phyloP scores from a whole-genome alignment of 2,113 vertebrate species.

The Lipophrys pholis region DNA sequence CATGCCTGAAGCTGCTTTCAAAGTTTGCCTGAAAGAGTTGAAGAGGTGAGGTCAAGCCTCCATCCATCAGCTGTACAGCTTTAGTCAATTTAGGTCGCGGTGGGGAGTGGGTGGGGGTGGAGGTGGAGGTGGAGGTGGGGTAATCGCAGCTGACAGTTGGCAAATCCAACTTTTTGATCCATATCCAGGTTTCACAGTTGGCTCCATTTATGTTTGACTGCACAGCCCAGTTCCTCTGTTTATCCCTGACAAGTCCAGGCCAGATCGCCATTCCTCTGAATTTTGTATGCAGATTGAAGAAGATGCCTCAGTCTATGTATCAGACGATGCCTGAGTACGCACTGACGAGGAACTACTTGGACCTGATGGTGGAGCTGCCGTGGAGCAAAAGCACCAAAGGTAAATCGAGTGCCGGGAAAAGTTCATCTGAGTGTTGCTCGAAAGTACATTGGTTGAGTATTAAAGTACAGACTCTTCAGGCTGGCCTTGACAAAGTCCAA shows the following conservation, averaged over 20 bases:
- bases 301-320: slow-evolving; percentile 99
- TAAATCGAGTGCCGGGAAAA: slow-evolving; percentile 45
- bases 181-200: background rate
- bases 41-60: slow-evolving; percentile 85
- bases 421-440: too few species aligned
- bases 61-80: background rate
- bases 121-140: too few species aligned
- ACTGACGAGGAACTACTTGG: slow-evolving; percentile 95
- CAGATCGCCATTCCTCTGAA: background rate
- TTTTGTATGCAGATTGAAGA: slow-evolving; percentile 88
- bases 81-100: too few species aligned
- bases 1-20: slow-evolving; percentile 93
- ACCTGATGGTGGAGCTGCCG: slow-evolving; percentile 96
- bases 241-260: background rate
- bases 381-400: slow-evolving; percentile 96
- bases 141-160: too few species aligned
- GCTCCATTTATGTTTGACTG: background rate
- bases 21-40: slow-evolving; percentile 94
- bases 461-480: too few species aligned
- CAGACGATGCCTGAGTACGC: slow-evolving; percentile 98
- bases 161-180: background rate
- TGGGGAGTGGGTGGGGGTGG: too few species aligned
- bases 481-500: too few species aligned
- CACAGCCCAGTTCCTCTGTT: background rate
- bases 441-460: too few species aligned